A percentile compares a stretch with the other conserved stretches of the same genome.
These are phyloP conservation scores for Pseudopleuronectes americanus DNA, from an alignment of 2,797 vertebrate species.

Conservation along the genomic window DNA sequence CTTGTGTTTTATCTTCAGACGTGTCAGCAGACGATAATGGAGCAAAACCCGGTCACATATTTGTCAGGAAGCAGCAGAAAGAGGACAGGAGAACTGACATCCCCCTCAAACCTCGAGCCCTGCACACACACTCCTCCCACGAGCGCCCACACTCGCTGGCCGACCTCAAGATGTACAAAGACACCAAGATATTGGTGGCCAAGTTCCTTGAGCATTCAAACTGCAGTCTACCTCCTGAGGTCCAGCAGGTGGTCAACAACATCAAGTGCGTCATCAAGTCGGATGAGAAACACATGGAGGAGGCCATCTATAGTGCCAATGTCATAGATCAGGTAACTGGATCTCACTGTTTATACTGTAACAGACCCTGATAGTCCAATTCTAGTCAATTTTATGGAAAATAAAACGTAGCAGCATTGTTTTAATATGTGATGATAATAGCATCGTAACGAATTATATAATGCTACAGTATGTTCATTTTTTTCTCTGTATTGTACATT, in stretches of 20 bases:
- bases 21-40: constrained; percentile 65
- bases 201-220: constrained; percentile 96
- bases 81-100: constrained; percentile 80
- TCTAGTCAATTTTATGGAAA: too few relatives aligned
- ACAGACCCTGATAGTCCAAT: too few relatives aligned
- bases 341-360: not conserved
- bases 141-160: constrained; percentile 89
- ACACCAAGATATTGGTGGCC: constrained; percentile 95
- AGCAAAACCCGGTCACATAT: constrained; percentile 70
- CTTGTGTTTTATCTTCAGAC: constrained; percentile 62
- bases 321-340: constrained; percentile 90
- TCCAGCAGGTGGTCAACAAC: constrained; percentile 92
- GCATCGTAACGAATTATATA: too few relatives aligned
- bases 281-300: constrained; percentile 93
- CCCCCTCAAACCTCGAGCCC: constrained; percentile 82
- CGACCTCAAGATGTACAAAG: constrained; percentile 94
- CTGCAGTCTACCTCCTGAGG: constrained; percentile 91
- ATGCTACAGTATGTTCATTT: too few relatives aligned
- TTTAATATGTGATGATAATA: too few relatives aligned
- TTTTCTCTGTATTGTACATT: too few relatives aligned
- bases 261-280: constrained; percentile 91
- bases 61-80: constrained; percentile 82
- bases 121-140: constrained; percentile 76
- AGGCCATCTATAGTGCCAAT: constrained; percentile 92
- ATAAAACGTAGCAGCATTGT: too few relatives aligned